Evolutionary conservation across 2,888 invertebrate species (phyloP), one percentile per base, ranked within the genome.

Genomic region (Chirona hameri): DNA sequence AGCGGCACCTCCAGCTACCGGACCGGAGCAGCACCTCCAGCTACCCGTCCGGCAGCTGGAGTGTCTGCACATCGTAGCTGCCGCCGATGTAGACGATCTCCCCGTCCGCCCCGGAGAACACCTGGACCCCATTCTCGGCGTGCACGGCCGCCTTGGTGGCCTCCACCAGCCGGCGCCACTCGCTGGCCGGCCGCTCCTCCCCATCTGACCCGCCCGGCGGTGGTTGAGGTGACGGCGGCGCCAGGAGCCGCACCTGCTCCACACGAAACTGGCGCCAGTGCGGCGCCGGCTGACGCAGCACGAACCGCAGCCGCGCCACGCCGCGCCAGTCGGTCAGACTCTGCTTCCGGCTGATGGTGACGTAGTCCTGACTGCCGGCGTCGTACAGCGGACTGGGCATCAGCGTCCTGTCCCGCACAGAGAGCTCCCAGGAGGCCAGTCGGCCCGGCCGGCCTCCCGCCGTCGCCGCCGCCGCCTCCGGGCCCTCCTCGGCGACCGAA

Each of bases 271-370:
- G 86, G 55, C 87, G 86, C 88, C 88, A 88, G 18, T 87, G 86
- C 15, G 88, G 87, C 9, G 88, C 88, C 2, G 88, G 88, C 84
- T 88, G 88, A 57, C 88, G 86, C 60, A 88, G 85, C 9, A 88
- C 86, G 24, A 88, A 85, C 46, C 88, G 84, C 86, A 88, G 86
- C 9, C 86, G 86, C 29, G 86, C 82, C 39, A 88, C 86, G 82
- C 87, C 86, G 18, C 86, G 85, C 87, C 88, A 87, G 52, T 87
- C 87, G 29, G 87, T 85, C 18, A 86, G 83, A 84, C 88, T 88
- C 87, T 88, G 76, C 18, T 31, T 55, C 31, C 39, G n/a, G 27
- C n/a, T 57, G 82, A 79, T 31, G 52, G 14, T 55, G 27, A 69
- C 82, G 29, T 76, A 46, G 39, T 82, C 46, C 72, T 80, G 52